Evolutionary conservation across 2,888 invertebrate species (phyloP), one percentile per base, ranked within the genome.

Genomic region (Calameuta idolon): DNA sequence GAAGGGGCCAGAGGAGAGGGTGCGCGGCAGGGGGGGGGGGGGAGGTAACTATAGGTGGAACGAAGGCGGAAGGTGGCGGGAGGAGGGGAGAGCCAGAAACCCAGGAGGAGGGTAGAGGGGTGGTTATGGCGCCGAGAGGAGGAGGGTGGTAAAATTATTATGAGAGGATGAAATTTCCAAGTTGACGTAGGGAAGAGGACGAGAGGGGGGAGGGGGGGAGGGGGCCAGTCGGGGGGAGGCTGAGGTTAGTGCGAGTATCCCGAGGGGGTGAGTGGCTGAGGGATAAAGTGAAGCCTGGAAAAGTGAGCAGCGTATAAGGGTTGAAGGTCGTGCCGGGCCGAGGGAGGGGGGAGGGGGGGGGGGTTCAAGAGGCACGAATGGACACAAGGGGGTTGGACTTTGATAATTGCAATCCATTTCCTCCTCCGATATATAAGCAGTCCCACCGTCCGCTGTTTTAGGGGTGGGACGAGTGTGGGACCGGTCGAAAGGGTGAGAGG

Each of bases 381-480:
- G 77, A 75, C 31, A 69, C 69, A 73, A 76, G 78, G 69, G 73
- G 75, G 74, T n/a, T 68, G 69, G 35, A 78, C 88, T 89, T 90
- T 90, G 90, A 90, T 91, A 91, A 91, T 91, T 90, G 90, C 90
- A 88, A 89, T 88, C 87, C 87, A 89, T 88, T 89, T 88, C 86
- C 88, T 88, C 84, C 85, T 84, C 83, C 84, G 83, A 82, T 40
- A 82, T 86, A 86, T 87, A 85, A 85, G 85, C 85, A 87, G 86
- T 83, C 80, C 35, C 74, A 71, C 75, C 73, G 40, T 40, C 40
- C 40, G 40, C 15, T 40, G 40, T 15, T 40, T 40, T 40, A 40
- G 40, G 40, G 40, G 40, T 40, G 40, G 40, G 40, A 15, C 15
- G 40, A 40, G 40, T 1, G 40, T 15, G 40, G 15, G 40, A 40